phyloP scores from a whole-genome alignment of 2,113 vertebrate species.

The Alces alces region DNA sequence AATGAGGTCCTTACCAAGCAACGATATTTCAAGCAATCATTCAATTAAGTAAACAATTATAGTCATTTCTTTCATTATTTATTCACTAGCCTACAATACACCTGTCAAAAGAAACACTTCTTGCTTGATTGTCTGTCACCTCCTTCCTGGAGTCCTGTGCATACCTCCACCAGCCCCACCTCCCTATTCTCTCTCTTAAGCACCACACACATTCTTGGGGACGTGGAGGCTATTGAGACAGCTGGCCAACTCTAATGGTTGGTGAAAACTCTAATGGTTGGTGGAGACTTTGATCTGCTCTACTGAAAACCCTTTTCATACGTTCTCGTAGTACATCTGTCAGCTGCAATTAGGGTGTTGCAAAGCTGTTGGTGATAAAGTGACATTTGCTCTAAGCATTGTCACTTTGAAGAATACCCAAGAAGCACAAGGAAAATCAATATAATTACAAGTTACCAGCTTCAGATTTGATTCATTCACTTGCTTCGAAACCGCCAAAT shows the following conservation, averaged over 20 bases:
- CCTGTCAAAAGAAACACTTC: constrained; percentile 74
- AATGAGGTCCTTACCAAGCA: constrained; percentile 80
- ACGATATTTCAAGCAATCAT: constrained; percentile 74
- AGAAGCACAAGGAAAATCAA: constrained; percentile 74
- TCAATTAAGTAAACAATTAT: constrained; percentile 80
- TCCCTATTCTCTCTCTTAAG: constrained; percentile 16
- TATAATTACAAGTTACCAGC: constrained; percentile 73
- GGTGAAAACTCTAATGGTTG: background rate
- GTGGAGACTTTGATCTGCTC: background rate
- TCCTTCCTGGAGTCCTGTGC: constrained; percentile 55
- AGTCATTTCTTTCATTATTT: constrained; percentile 74
- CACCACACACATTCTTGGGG: background rate
- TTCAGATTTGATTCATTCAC: constrained; percentile 69
- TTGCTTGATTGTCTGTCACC: constrained; percentile 75
- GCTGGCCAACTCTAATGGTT: constrained; percentile 2
- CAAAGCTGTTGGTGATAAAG: constrained; percentile 53
- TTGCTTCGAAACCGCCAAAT: constrained; percentile 49
- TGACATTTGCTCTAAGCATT: constrained; percentile 54
- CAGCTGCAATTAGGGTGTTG: constrained; percentile 14
- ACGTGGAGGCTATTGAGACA: background rate
- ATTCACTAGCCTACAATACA: constrained; percentile 68
- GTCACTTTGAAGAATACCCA: constrained; percentile 68
- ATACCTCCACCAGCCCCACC: background rate
- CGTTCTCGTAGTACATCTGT: background rate
- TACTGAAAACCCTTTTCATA: constrained; percentile 8